Evolutionary conservation across 1,140 invertebrate species (phyloP).

Genomic region (Hydropsyche tenuis): DNA sequence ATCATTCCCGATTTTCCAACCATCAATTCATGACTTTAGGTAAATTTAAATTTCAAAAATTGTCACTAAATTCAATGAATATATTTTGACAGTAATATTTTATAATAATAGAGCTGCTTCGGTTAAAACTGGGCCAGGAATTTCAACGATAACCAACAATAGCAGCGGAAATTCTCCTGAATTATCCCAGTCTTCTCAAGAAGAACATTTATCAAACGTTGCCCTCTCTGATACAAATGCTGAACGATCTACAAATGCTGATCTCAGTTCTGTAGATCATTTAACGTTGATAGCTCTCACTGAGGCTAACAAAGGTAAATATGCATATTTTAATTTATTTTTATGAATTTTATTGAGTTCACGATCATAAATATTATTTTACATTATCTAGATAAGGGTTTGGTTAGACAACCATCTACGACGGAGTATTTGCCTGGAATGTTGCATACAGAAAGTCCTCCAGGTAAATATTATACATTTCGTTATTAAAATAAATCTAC

Average conservation of each 20-base stretch:
- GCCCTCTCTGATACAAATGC: conserved; percentile 41
- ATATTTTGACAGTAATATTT: conserved; percentile 1
- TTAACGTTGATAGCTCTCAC: conserved; percentile 44
- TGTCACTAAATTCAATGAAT: conserved; percentile 17
- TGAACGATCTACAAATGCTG: conserved; percentile 31
- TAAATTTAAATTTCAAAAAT: conserved; percentile 39
- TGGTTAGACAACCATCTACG: conserved; percentile 79
- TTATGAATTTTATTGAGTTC: conserved; percentile 13
- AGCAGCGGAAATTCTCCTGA: conserved; percentile 43
- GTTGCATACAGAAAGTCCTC: conserved; percentile 81
- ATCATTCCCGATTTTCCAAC: conserved; percentile 84
- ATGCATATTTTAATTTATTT: background rate
- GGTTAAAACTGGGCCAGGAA: conserved; percentile 34
- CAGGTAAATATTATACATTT: conserved; percentile 54
- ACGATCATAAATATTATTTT: conserved; percentile 11
- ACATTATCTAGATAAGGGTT: conserved; percentile 67
- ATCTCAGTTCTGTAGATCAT: conserved; percentile 27
- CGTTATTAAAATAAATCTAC: background rate
- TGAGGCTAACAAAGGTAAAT: conserved; percentile 46
- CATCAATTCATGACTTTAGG: conserved; percentile 73
- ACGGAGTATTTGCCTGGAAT: conserved; percentile 91
- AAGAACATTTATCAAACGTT: conserved; percentile 43
- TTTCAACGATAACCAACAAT: conserved; percentile 21
- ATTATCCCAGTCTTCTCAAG: conserved; percentile 46
- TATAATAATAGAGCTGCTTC: conserved; percentile 43